Conservation (phyloP, 2,113 vertebrate genomes). For the Calidris pugnax region DNA sequence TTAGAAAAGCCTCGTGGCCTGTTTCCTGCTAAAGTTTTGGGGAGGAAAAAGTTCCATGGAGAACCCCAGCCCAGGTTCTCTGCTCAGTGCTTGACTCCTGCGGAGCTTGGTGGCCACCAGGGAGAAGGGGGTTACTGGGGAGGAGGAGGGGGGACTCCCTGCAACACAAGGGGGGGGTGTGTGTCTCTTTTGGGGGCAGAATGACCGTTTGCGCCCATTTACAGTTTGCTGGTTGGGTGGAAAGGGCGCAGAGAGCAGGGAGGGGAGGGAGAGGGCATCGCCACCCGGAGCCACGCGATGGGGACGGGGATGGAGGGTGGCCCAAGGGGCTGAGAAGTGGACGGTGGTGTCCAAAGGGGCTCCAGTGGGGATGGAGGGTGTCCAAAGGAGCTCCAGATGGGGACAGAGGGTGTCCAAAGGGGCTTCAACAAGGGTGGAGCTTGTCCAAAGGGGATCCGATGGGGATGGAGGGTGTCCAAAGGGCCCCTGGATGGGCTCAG, state of each 20-base stretch:
- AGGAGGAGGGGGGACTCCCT: neutral
- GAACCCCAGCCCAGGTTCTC: neutral
- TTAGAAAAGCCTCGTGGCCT: neutral
- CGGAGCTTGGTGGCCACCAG: neutral
- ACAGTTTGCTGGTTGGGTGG: neutral
- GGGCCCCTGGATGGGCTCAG: too few relatives aligned
- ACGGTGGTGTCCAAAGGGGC: too few relatives aligned
- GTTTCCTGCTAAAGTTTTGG: neutral
- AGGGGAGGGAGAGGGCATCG: neutral
- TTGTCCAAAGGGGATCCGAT: too few relatives aligned
- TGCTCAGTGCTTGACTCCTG: neutral
- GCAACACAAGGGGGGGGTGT: neutral
- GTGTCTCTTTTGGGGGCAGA: neutral
- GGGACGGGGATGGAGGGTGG: too few relatives aligned
- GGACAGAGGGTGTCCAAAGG: too few relatives aligned
- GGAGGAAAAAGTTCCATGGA: neutral
- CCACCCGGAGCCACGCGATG: neutral
- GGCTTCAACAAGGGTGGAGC: too few relatives aligned
- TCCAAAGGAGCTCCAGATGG: too few relatives aligned
- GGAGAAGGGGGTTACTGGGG: neutral
- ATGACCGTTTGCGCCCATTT: neutral
- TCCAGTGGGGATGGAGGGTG: too few relatives aligned
- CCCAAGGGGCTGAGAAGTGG: too few relatives aligned
- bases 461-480: too few relatives aligned
- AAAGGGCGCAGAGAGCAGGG: accelerated